Evolutionary conservation across 1,140 invertebrate species (phyloP), one percentile per base, ranked within the genome.

Genomic region (Drosophila trapezifrons): DNA sequence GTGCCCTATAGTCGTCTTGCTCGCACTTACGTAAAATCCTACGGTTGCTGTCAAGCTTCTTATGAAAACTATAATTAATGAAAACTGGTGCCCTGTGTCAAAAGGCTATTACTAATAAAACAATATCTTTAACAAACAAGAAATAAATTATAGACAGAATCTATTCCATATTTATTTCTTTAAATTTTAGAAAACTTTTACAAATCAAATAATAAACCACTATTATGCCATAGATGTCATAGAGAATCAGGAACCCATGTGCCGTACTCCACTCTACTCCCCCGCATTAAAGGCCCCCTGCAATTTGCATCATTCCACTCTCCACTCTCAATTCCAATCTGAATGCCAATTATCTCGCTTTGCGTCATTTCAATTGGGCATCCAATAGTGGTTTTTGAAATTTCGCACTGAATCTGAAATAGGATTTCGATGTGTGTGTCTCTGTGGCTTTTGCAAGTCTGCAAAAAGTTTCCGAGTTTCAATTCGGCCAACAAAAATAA

Each of bases 261-360:
- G 25, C 7, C 9, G 3, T 12, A 5, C 25, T 51, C 47, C 17
- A 27, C 17, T 17, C 27, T 25, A 8, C 29, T 0, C 15, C 2
- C 12, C 8, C 7, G 10, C 9, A 38, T n/a, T 32, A 32, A 32
- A 32, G 29, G 12, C 20, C 32, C 13, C 6, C 22, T 32, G 35
- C 18, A 32, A 59, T 35, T 29, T 29, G 12, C 57, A 43, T 18
- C 29, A 62, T 59, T 43, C 27, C 27, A 59, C 17, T 32, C 17
- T 35, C 17, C 27, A 18, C 29, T 29, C 40, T 45, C 40, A 42
- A 67, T 69, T 71, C 18, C 51, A 40, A 59, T 59, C 38, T 52
- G 25, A 43, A 37, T 40, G 47, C 56, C 71, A 74, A 74, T 73
- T 73, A 47, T 47, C 69, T 22, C 56, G 67, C 67, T 40, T 71